Evolutionary conservation across 92 coral and sea anemone genomes (phyloP), one percentile per base, ranked within the genome.

Genomic region (Meandrina meandrites): DNA sequence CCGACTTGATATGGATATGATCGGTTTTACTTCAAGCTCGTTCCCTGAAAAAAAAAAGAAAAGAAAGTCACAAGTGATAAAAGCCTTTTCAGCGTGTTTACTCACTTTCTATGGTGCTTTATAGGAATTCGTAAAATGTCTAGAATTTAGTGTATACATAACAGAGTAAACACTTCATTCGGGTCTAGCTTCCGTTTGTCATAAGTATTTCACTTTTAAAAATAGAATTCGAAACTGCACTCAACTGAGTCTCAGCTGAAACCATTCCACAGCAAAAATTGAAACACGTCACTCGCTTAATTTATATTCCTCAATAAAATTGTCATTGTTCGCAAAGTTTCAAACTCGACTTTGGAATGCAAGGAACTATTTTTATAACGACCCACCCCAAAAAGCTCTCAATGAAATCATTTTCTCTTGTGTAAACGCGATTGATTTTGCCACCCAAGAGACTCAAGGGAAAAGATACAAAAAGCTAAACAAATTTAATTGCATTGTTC

Each of bases 331-430:
- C 36, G 75, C 51, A 35, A 50, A 84, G 56, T 84, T 74, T 74
- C 72, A 57, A 84, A 54, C 64, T 19, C 72, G 42, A 51, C 86
- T 64, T 17, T 54, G 87, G 87, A 84, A 84, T 84, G 73, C 24
- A 42, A 84, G 16, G 72, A 57, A 53, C 36, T 73, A 18, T 73
- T 56, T 74, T 75, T 18, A 13, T 13, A 53, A 73, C 16, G 87
- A 72, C 87, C 87, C 79, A 35, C 80, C 87, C 87, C 22, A 54
- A 16, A 36, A 84, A 73, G 30, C 58, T 30, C 37, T 36, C 74
- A 57, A 37, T 2, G 42, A 2, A 82, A 45, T 16, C 28, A 18
- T 32, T 70, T 71, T 51, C 69, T 22, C n/a, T 69, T 81, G 27
- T 68, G 86, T 54, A 35, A 40, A 28, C n/a, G 35, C 62, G 28